phyloP scores from a whole-genome alignment of 35 echinoderm and acorn worm species.

The Stichopus chloronotus region DNA sequence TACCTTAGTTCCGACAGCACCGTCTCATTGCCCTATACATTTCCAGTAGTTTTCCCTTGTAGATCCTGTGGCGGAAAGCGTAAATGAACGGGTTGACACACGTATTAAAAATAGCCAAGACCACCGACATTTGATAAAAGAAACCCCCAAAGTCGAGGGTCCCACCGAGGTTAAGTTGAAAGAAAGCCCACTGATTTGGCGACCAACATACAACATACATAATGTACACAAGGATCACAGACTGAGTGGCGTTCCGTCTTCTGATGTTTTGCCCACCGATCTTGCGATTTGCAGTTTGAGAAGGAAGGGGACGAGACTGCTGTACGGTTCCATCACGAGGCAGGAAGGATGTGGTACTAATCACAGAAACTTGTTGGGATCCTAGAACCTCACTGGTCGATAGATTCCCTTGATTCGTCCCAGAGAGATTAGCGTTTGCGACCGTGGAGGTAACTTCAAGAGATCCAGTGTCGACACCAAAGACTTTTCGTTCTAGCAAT shows the following conservation, averaged over 20 bases:
- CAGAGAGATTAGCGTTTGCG: background rate
- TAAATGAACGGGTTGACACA: slow-evolving; percentile 88
- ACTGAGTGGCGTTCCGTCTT: slow-evolving; percentile 71
- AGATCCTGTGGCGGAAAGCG: slow-evolving; percentile 75
- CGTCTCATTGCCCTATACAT: background rate
- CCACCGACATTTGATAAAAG: slow-evolving; percentile 85
- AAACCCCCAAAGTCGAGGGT: slow-evolving; percentile 67
- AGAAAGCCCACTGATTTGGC: slow-evolving; percentile 86
- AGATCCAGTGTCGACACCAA: background rate
- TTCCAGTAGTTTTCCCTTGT: slow-evolving; percentile 39
- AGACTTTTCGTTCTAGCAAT: background rate
- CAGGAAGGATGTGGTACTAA: background rate
- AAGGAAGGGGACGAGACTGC: background rate
- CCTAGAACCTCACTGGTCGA: background rate
- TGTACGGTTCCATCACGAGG: no score
- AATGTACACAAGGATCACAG: slow-evolving; percentile 75
- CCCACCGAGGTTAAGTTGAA: slow-evolving; percentile 75
- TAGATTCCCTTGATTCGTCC: background rate
- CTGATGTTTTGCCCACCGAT: background rate
- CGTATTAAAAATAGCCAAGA: slow-evolving; percentile 81
- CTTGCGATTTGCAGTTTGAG: background rate
- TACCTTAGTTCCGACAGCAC: no score
- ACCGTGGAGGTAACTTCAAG: background rate
- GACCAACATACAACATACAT: slow-evolving; percentile 85
- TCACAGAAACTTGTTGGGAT: background rate